Base-by-base conservation (phyloP, 2,113 vertebrate species). In the Sardina pilchardus region DNA sequence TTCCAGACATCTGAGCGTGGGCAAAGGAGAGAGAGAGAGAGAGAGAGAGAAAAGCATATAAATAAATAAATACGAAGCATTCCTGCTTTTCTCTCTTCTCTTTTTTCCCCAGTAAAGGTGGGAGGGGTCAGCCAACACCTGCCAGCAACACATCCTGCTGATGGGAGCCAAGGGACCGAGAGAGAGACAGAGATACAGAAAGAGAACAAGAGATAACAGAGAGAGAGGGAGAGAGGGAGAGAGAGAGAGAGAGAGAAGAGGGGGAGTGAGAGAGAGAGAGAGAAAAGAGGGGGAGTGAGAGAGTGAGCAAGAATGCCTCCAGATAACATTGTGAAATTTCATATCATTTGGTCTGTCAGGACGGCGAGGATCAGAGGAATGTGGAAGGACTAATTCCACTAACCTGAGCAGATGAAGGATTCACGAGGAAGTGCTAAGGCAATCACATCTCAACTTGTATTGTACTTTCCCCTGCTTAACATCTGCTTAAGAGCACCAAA, bases 1-100 rank as follows among this genome's bases (percentile, higher is more conserved):
- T 92, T 92, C 85, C 45, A 89, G 84, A 85, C 85, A 86, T 88
- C 89, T 85, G 86, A 81, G 43, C 88, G 39, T 78, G 85, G 50
- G 82, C 81, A 81, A 71, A 75, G 63, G 87, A 78, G 36, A 82
- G 24, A 42, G 19, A 85, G 42, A 26, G 43, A 19, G 50, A 30
- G 43, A 7, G 36, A 82, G 24, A 42, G 19, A 85, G 34, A 50
- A 14, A 50, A 50, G 21, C 21, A 56, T 19, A 56, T 36, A 78
- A 78, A 78, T 34, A 78, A 78, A 78, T 34, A 78, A 78, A 78
- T 34, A 34, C 36, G 3, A 36, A 36, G 30, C 71, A 39, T 78
- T 78, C 71, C 71, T 75, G 67, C 36, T 75, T 75, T 6, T 78
- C 4, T 78, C 14, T 78, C 30, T 75, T 36, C 14, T 10, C 26